Evolutionary conservation across 2,113 vertebrate species (phyloP), one percentile per base, ranked within the genome.

Genomic region (Microcebus lehilahytsara): DNA sequence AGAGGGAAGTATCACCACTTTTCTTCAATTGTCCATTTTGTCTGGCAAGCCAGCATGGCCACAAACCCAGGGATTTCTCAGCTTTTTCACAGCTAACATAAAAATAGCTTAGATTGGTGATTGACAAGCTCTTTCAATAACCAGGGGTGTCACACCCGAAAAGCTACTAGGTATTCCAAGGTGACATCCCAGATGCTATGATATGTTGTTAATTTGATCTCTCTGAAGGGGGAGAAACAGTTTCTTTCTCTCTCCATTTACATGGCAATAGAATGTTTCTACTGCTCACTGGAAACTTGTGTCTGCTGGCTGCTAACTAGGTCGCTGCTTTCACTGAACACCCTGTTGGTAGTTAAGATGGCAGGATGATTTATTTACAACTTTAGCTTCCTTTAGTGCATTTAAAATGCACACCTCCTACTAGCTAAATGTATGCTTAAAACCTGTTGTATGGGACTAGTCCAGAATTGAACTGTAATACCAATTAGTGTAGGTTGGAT

Each of bases 401-500:
- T 97, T 97, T 40, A 25, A 3, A 27, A 95, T 16, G 9, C 71
- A 89, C 9, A 30, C 78, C 96, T 96, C 74, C 84, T 97, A 80
- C 85, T 3, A 25, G 67, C 87, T 96, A 91, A 97, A 93, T 0
- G 0, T 46, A 88, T 2, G 14, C 87, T 93, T 93, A 46, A 96
- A 96, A 25, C 8, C 86, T 95, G 66, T 42, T 96, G 87, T 96
- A 56, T 89, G 91, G 53, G 85, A 97, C 88, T 81, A 5, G 81
- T 84, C 62, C 49, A 74, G 78, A 96, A 96, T 91, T 56, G 69
- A 98, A 95, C 91, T 85, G 51, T 64, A 96, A 95, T 93, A 75
- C 71, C 97, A 97, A 98, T 98, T 97, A 98, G 93, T 0, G 16
- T 91, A 98, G 97, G 58, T 85, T 98, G 95, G 74, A 87, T 91